Base-by-base conservation (phyloP, 2,888 invertebrate genomes). In the Alcis repandata region DNA sequence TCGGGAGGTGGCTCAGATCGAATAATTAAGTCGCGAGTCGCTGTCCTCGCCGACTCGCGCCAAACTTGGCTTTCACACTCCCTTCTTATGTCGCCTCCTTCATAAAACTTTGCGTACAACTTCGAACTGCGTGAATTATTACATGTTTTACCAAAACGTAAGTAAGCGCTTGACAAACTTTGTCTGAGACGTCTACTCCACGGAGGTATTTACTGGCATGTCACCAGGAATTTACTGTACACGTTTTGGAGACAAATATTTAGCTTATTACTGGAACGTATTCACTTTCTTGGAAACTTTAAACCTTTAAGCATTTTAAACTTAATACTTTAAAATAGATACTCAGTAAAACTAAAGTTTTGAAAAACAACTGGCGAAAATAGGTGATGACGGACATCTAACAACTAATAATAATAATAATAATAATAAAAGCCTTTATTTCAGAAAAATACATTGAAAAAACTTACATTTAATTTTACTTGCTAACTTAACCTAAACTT, bases 131-230 rank as follows among this genome's bases (percentile, higher is more conserved):
- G 76, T 84, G 84, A 85, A 85, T 85, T 88, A 88, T 85, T 87
- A 88, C 85, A 89, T 88, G 85, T 86, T 87, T 85, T 86, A 85
- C 83, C 79, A 79, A 85, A 83, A 86, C 79, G 81, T 86, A 84
- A 86, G 86, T 85, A 82, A 76, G 78, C 75, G 79, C 85, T 85
- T 83, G 79, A 79, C 82, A 83, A 88, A 88, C 82, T 89, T 88
- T 73, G 78, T 73, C 69, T 71, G 75, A 80, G 79, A 79, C 80
- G 76, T 77, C 76, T 77, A 77, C 78, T 74, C 60, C 49, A 54
- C 72, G 75, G 45, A 67, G 67, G 75, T 76, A 74, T 76, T 76
- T 77, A 74, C 75, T 74, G 73, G 73, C 74, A 71, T 74, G 73
- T 68, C 73, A 63, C 65, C 48, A 54, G 62, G 67, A 67, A 67